These are phyloP conservation scores for Trichoplusia ni DNA, from an alignment of 1,140 invertebrate species.

Conservation along the genomic window DNA sequence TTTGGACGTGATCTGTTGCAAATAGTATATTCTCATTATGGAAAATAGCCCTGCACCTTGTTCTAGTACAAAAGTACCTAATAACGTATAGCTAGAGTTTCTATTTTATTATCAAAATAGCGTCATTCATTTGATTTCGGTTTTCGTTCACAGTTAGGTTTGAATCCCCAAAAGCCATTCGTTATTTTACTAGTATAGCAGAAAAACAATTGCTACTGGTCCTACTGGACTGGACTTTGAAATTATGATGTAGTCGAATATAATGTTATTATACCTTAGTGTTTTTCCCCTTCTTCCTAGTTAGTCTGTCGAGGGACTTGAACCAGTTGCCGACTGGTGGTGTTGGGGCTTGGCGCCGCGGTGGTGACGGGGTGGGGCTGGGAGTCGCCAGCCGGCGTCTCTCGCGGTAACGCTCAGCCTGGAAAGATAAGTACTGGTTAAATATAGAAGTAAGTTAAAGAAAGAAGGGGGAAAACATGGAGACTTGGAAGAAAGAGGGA, in stretches of 20 bases:
- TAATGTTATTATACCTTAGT: conserved; percentile 47
- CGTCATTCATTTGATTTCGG: too few relatives aligned
- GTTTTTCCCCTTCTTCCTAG: conserved; percentile 63
- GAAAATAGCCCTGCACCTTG: too few relatives aligned
- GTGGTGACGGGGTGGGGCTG: conserved; percentile 85
- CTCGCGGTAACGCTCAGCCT: conserved; percentile 85
- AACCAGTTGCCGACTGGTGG: conserved; percentile 58
- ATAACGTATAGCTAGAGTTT: too few relatives aligned
- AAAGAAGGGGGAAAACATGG: neutral
- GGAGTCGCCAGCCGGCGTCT: conserved; percentile 87
- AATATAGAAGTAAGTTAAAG: neutral
- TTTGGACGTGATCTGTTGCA: too few relatives aligned
- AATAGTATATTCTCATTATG: too few relatives aligned
- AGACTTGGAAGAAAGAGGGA: too few relatives aligned
- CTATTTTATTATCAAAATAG: too few relatives aligned
- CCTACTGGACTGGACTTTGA: neutral
- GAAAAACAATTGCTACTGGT: too few relatives aligned
- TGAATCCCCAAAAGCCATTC: too few relatives aligned
- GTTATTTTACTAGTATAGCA: too few relatives aligned
- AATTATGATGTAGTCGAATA: neutral
- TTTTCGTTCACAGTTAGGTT: too few relatives aligned
- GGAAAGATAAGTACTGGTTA: conserved; percentile 21
- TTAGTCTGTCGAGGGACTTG: conserved; percentile 66
- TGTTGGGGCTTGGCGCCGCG: conserved; percentile 49
- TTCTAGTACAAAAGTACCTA: too few relatives aligned